Percentiles rank a stretch among this genome's conserved stretches.
Evolutionary conservation across 2,888 invertebrate genomes (phyloP).

Genomic region (Magallana nippona): DNA sequence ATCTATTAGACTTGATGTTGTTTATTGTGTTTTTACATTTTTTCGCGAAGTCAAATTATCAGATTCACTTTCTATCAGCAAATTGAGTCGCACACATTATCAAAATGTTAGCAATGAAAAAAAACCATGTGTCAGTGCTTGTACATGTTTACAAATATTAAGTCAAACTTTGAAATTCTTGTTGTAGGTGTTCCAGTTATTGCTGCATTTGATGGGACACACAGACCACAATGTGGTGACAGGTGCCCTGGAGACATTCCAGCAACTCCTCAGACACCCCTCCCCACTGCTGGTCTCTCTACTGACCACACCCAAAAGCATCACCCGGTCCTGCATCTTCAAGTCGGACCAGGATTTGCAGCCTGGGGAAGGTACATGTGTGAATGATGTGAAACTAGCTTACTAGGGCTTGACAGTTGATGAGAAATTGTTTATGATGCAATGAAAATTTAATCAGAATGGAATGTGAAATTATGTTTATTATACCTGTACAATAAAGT

Average conservation of each 20-base stretch:
- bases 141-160: not conserved
- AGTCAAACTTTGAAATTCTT: slow-evolving; percentile 13
- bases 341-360: slow-evolving; percentile 60
- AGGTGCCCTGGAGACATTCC: slow-evolving; percentile 89
- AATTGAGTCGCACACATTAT: too few relatives aligned
- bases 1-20: too few relatives aligned
- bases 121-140: not conserved
- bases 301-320: slow-evolving; percentile 82
- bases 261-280: slow-evolving; percentile 83
- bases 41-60: too few relatives aligned
- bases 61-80: too few relatives aligned
- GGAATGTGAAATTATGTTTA: too few relatives aligned
- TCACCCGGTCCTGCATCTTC: slow-evolving; percentile 71
- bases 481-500: too few relatives aligned
- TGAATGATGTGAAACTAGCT: not conserved
- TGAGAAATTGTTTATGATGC: too few relatives aligned
- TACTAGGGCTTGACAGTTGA: too few relatives aligned
- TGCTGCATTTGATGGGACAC: slow-evolving; percentile 82
- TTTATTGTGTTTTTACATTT: too few relatives aligned
- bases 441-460: too few relatives aligned
- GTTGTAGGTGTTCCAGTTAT: slow-evolving; percentile 80
- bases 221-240: slow-evolving; percentile 93
- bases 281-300: slow-evolving; percentile 82
- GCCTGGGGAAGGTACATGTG: not conserved
- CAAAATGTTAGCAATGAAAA: too few relatives aligned